Conservation (phyloP, 2,113 vertebrate species). For the Lycaon pictus region DNA sequence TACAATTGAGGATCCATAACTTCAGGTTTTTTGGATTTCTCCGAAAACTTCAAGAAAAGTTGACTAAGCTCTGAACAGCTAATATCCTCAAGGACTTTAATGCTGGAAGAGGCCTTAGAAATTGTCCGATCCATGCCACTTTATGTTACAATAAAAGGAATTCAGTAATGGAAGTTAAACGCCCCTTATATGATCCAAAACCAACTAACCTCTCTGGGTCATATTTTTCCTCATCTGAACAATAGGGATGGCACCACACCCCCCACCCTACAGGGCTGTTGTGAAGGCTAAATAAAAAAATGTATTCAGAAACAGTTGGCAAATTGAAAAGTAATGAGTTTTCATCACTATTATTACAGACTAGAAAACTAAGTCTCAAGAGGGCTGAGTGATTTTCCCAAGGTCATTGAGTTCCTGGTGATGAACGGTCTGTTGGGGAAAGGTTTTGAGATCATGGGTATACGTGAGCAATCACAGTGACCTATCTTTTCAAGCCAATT, state of each 20-base stretch:
- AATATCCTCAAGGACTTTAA: background rate
- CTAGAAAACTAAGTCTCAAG: slow-evolving; percentile 45
- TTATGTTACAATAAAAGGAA: background rate
- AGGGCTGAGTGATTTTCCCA: background rate
- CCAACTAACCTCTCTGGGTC: background rate
- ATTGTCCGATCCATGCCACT: background rate
- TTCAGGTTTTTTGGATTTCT: slow-evolving; percentile 50
- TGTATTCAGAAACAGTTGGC: background rate
- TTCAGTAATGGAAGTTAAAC: background rate
- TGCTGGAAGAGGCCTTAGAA: background rate
- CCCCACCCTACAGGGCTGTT: background rate
- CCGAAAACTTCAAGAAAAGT: background rate
- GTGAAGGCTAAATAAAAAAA: background rate
- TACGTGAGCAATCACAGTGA: background rate
- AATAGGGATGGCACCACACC: background rate
- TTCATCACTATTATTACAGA: slow-evolving; percentile 31
- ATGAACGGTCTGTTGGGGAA: background rate
- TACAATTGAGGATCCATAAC: background rate
- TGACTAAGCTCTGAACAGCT: background rate
- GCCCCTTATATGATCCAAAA: background rate
- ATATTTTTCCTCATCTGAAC: slow-evolving; percentile 45
- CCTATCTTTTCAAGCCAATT: slow-evolving; percentile 51
- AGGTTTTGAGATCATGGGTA: background rate
- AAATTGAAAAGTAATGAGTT: background rate
- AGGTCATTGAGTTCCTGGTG: background rate